These are phyloP conservation scores for Thecocarcelia acutangulata DNA, from an alignment of 2,888 invertebrate genomes.

Conservation along the genomic window DNA sequence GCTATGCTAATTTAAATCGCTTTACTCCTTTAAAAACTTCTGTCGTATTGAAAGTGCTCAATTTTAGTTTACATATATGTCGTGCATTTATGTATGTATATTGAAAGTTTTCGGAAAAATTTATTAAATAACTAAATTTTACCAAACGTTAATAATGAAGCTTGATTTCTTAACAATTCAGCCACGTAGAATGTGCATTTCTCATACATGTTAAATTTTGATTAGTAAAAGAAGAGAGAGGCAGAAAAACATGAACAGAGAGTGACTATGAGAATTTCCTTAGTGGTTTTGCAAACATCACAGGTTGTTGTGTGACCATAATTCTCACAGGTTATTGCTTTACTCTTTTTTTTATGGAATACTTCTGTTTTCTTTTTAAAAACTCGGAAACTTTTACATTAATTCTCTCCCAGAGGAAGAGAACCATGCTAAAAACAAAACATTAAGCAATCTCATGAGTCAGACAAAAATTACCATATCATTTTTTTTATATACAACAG, in stretches of 20 bases:
- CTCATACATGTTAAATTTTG: not conserved
- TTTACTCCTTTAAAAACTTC: no score
- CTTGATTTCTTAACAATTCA: not conserved
- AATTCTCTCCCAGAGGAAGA: constrained; percentile 24
- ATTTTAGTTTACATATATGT: no score
- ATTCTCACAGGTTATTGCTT: constrained; percentile 21
- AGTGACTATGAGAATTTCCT: not conserved
- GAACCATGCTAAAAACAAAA: constrained; percentile 19
- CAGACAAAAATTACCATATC: constrained; percentile 38
- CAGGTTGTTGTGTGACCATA: constrained; percentile 48
- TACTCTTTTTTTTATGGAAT: not conserved
- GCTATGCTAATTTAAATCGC: no score
- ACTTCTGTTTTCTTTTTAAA: constrained; percentile 24
- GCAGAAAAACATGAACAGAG: constrained; percentile 2
- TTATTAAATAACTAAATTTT: no score
- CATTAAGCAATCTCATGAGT: constrained; percentile 47
- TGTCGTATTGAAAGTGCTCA: no score
- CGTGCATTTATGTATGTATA: no score
- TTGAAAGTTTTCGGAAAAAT: no score
- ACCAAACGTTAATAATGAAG: no score
- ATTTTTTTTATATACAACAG: constrained; percentile 21
- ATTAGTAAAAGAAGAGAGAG: constrained; percentile 7
- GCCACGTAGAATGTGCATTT: constrained; percentile 28
- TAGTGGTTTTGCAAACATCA: constrained; percentile 23
- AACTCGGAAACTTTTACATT: constrained; percentile 2